phyloP scores from a whole-genome alignment of 1,140 invertebrate species.

The Elymnias hypermnestra region DNA sequence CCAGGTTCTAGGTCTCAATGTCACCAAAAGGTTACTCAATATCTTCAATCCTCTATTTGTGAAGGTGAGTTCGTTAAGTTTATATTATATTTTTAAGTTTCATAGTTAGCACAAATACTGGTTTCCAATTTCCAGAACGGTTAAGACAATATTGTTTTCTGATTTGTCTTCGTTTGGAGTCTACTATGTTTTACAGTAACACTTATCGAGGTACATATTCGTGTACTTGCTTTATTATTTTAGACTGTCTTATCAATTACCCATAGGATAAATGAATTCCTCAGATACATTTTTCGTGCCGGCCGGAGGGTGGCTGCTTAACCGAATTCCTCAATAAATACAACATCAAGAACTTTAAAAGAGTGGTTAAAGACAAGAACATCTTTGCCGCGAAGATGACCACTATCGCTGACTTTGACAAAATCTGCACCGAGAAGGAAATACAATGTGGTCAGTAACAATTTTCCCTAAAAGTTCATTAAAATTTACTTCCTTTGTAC shows the following conservation, averaged over 20 bases:
- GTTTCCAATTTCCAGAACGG: too few relatives aligned
- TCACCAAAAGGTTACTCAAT: slow-evolving; percentile 45
- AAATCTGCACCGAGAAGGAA: slow-evolving; percentile 27
- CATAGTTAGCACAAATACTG: too few relatives aligned
- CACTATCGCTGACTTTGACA: slow-evolving; percentile 39
- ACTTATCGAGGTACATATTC: too few relatives aligned
- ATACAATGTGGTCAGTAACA: too few relatives aligned
- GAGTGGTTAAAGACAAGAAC: slow-evolving; percentile 19
- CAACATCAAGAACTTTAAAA: slow-evolving; percentile 37
- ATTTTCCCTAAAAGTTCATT: too few relatives aligned
- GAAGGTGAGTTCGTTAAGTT: slow-evolving; percentile 15
- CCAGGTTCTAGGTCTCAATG: slow-evolving; percentile 54
- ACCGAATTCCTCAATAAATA: slow-evolving; percentile 34
- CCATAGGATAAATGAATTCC: neutral
- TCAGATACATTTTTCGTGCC: neutral
- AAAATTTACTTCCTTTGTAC: too few relatives aligned
- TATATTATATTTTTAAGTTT: too few relatives aligned
- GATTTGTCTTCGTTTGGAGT: too few relatives aligned
- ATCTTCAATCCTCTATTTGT: slow-evolving; percentile 39
- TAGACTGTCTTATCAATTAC: too few relatives aligned
- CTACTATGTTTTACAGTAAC: too few relatives aligned
- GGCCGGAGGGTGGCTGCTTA: slow-evolving; percentile 30
- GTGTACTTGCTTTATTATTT: too few relatives aligned
- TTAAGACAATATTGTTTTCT: too few relatives aligned
- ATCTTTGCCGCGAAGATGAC: slow-evolving; percentile 34